Conservation (phyloP, 2,797 vertebrate species). For the Podargus strigoides region DNA sequence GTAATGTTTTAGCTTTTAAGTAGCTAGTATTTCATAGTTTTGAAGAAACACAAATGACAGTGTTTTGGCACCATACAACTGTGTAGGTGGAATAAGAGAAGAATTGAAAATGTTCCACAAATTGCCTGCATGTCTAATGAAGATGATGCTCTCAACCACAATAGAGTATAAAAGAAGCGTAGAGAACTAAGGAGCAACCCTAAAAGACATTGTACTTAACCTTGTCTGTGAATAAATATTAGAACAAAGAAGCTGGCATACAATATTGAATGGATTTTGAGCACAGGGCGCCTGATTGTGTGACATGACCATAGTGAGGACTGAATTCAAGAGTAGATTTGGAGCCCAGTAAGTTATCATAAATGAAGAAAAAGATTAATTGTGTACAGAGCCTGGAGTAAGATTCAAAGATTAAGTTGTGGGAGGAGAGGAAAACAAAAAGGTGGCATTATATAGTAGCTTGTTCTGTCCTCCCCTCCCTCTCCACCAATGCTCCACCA, state of each 20-base stretch:
- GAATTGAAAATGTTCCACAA: constrained; percentile 13
- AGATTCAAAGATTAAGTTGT: background rate
- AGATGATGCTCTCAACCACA: constrained; percentile 44
- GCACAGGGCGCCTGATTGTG: background rate
- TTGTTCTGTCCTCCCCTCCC: background rate
- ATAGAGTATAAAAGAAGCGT: background rate
- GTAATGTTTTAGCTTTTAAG: background rate
- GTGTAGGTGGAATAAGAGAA: constrained; percentile 24
- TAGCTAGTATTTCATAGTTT: background rate
- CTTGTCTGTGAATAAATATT: background rate
- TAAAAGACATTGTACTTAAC: background rate
- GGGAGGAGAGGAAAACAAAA: background rate
- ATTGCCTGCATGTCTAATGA: constrained; percentile 48
- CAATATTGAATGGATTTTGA: background rate
- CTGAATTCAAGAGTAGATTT: background rate
- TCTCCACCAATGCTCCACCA: background rate
- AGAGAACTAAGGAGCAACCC: background rate
- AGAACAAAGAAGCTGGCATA: background rate
- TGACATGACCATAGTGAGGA: background rate
- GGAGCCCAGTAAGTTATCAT: background rate
- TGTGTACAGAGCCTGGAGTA: background rate
- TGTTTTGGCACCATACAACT: background rate
- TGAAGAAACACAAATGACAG: background rate
- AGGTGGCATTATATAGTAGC: background rate
- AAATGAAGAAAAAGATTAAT: background rate